Evolutionary conservation across 2,888 invertebrate species (phyloP), one percentile per base, ranked within the genome.

Genomic region (Macaria notata): DNA sequence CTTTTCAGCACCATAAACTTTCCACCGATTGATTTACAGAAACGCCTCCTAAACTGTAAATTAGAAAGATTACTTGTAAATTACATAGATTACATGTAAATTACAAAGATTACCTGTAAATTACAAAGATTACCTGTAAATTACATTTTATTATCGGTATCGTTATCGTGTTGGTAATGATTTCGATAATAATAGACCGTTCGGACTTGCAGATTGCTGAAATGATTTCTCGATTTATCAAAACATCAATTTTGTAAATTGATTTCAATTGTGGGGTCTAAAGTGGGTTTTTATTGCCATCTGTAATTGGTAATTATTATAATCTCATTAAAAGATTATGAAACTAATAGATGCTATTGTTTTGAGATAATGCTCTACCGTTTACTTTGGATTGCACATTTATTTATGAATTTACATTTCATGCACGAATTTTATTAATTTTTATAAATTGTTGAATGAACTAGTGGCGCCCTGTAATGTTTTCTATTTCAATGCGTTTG

Each of bases 1-100:
- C 55, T 60, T 65, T 55, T 49, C 61, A 31, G 50, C 42, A 51
- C 49, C 56, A 56, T 55, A 55, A 52, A 54, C 52, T 30, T 49
- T 39, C 19, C 52, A 53, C 30, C 41, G 50, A 60, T 56, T 33
- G 56, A 50, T 56, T 55, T 55, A 44, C 46, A 46, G 43, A 47
- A 49, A 59, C 55, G 46, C 46, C 46, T 43, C 4, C 29, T 3
- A 36, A 36, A 43, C 29, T 45, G 39, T 45, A 39, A 41, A 54
- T 54, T 42, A 42, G 30, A 30, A 29, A 54, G 48, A 31, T 47
- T 47, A 38, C 38, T 9, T 45, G 39, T 45, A 39, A 41, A 54
- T 54, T 42, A 42, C 39, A 30, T 33, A 54, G 48, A 31, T 47
- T 47, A 29, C 29, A 30, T 7, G 33, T 41, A 49, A 5, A 19